Conservation (phyloP, 2,797 vertebrate species). For the Hyperoplus lanceolatus region DNA sequence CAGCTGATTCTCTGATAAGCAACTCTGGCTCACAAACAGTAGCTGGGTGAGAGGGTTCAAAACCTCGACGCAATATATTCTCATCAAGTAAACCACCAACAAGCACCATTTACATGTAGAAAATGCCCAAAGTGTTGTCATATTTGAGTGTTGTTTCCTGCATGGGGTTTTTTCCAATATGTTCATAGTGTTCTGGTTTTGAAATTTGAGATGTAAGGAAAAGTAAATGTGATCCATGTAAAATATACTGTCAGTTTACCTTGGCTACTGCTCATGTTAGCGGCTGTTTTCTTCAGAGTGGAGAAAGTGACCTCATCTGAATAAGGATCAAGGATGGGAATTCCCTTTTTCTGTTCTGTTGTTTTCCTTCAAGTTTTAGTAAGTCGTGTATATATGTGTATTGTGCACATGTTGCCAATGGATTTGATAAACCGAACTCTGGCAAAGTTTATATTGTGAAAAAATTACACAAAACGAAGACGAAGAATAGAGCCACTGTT, state of each 20-base stretch:
- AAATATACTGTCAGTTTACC: background rate
- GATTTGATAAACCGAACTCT: background rate
- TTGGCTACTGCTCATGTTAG: background rate
- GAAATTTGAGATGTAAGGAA: background rate
- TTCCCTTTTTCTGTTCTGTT: background rate
- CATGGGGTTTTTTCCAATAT: background rate
- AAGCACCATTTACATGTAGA: background rate
- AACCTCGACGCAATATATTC: background rate
- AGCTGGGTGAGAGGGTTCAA: slow-evolving; percentile 12
- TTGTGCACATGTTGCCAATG: background rate
- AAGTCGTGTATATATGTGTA: background rate
- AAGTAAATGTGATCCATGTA: background rate
- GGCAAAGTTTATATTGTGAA: background rate
- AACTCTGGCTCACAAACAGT: slow-evolving; percentile 41
- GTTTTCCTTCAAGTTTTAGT: background rate
- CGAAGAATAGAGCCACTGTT: too few species aligned
- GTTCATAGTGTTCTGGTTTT: background rate
- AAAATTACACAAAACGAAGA: too few species aligned
- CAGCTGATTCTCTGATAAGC: slow-evolving; percentile 50
- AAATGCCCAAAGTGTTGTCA: background rate
- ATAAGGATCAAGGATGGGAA: background rate
- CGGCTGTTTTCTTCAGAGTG: background rate
- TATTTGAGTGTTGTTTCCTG: background rate
- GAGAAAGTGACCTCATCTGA: slow-evolving; percentile 4
- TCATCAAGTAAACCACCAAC: background rate